Base-by-base conservation (phyloP, 2,888 invertebrate genomes). In the Drosophila hawaiiensis region DNA sequence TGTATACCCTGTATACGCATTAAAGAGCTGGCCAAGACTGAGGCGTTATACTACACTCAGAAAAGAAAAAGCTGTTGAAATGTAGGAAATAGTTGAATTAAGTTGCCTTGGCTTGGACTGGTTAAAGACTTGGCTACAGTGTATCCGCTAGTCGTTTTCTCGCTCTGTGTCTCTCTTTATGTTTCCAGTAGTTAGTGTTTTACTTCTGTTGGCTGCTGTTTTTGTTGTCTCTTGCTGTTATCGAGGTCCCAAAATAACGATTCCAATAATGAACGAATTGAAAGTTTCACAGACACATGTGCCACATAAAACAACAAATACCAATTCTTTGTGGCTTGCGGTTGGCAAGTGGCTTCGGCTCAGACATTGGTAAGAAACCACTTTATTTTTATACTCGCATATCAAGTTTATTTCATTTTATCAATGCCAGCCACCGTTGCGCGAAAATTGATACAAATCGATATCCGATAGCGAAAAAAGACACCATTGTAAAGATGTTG, bases 131-230 rank as follows among this genome's bases (percentile, higher is more conserved):
- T 25, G 22, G 16, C 16, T 1, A 25, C 9, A 10, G 52, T 14
- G 52, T n/a, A 52, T 29, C 5, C 19, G 1, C 1, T 14, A 29
- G 52, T 52, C 52, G 12, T 7, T 19, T 5, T 52, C 12, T 4
- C 4, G 1, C 29, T 12, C 19, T 50, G 10, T 29, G 3, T 25
- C 49, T 10, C 19, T 50, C 28, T 12, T 12, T n/a, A n/a, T n/a
- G n/a, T n/a, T n/a, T 50, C 6, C 6, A 12, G 6, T 29, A 52
- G 19, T 4, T n/a, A n/a, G 6, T 29, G 31, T 37, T 52, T 56
- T 82, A 86, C 87, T 87, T 89, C 83, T 88, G 82, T 81, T 87
- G 47, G 25, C 59, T 66, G 55, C 33, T 62, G 59, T 72, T 68
- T 29, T 29, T 19, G 12, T 29, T 29, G 19, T 37, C 58, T 56